Conservation (phyloP, 2,113 vertebrate species). For the Blennius ocellaris region DNA sequence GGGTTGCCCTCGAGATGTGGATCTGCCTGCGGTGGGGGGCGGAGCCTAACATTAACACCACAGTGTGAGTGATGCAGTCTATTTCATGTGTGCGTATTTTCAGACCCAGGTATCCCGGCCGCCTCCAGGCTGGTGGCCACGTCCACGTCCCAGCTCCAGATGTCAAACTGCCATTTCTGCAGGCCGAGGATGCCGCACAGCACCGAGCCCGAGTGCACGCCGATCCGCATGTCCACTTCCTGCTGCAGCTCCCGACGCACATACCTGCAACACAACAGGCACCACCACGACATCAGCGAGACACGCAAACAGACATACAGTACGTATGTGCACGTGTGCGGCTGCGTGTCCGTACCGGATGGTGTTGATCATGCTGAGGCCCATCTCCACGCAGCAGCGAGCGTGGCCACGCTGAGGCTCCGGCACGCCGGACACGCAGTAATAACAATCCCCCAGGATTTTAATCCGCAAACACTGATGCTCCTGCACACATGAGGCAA, state of each 20-base stretch:
- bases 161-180: slow-evolving; percentile 83
- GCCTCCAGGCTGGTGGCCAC: slow-evolving; percentile 78
- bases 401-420: slow-evolving; percentile 93
- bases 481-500: slow-evolving; percentile 31
- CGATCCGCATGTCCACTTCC: slow-evolving; percentile 79
- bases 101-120: slow-evolving; percentile 76
- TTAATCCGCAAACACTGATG: slow-evolving; percentile 93
- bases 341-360: slow-evolving; percentile 84
- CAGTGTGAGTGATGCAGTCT: no score
- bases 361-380: slow-evolving; percentile 93
- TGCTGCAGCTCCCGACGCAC: slow-evolving; percentile 56
- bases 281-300: no score
- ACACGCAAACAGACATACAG: no score
- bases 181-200: slow-evolving; percentile 78
- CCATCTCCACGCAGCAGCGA: slow-evolving; percentile 94
- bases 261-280: slow-evolving; percentile 12
- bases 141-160: slow-evolving; percentile 80
- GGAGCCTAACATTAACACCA: no score
- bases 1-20: slow-evolving; percentile 77
- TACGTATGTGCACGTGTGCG: no score
- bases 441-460: slow-evolving; percentile 94
- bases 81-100: neutral
- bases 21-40: slow-evolving; percentile 57
- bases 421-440: slow-evolving; percentile 91
- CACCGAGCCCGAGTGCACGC: slow-evolving; percentile 79